These are phyloP conservation scores for Tenthredo livida DNA, from an alignment of 2,888 invertebrate genomes.

Conservation along the genomic window DNA sequence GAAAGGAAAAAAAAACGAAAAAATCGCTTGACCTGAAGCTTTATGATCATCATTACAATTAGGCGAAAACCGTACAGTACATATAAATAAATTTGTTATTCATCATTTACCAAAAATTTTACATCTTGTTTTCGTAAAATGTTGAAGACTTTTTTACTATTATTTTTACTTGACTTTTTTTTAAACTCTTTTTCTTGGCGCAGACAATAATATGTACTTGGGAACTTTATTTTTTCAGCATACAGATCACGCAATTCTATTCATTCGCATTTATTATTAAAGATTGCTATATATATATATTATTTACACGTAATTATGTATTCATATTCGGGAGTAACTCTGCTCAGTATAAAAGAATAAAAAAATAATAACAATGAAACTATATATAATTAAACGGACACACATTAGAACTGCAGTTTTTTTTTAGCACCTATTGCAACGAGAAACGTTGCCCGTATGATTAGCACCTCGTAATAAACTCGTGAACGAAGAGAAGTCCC, in stretches of 20 bases:
- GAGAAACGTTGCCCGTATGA: neutral
- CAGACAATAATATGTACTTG: neutral
- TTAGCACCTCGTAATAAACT: neutral
- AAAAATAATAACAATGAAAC: neutral
- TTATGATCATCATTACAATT: neutral
- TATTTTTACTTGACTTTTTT: neutral
- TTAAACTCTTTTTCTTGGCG: neutral
- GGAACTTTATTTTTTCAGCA: constrained; percentile 3
- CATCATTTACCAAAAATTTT: neutral
- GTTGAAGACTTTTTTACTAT: neutral
- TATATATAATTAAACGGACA: neutral
- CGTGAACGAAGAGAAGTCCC: neutral
- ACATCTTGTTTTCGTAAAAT: neutral
- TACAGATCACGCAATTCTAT: neutral
- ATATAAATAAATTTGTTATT: neutral
- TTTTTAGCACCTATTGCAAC: neutral
- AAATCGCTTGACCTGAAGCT: neutral
- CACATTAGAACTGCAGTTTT: neutral
- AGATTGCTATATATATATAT: neutral
- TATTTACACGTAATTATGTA: neutral
- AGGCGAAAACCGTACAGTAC: neutral
- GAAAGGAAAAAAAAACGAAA: neutral
- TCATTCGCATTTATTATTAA: neutral
- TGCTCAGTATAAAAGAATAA: neutral
- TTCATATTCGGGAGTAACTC: neutral